These are phyloP conservation scores for Plectrocnemia conspersa DNA, from an alignment of 1,140 invertebrate species.

Conservation along the genomic window DNA sequence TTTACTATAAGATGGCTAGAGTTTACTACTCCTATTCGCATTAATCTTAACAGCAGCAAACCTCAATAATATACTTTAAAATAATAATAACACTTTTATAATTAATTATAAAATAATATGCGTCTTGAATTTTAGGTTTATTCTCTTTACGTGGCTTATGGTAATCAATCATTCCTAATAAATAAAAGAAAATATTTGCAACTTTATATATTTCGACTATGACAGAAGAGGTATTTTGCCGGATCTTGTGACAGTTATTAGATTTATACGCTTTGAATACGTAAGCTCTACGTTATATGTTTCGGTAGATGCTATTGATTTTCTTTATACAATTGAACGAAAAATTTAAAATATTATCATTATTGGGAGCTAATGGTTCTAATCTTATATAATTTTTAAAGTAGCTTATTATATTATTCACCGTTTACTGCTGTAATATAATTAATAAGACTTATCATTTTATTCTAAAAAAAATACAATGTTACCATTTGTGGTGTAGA, in stretches of 20 bases:
- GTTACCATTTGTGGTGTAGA: too few species aligned
- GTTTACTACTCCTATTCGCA: too few species aligned
- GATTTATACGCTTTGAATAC: slow-evolving; percentile 6
- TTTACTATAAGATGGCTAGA: too few species aligned
- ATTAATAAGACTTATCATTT: too few species aligned
- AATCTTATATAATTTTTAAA: not conserved
- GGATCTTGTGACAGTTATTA: slow-evolving; percentile 16
- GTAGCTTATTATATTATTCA: not conserved
- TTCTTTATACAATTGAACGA: not conserved
- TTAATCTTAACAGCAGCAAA: too few species aligned
- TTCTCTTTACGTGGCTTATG: slow-evolving; percentile 1
- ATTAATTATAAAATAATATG: not conserved
- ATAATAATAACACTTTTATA: not conserved
- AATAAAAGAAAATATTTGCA: slow-evolving; percentile 14
- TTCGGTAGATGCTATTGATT: not conserved
- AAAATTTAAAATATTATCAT: not conserved
- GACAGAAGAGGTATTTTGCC: slow-evolving; percentile 12
- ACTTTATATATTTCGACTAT: slow-evolving; percentile 12
- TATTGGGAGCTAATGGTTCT: not conserved
- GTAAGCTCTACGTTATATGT: not conserved
- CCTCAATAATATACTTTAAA: too few species aligned
- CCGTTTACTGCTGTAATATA: not conserved
- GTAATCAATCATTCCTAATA: slow-evolving; percentile 19
- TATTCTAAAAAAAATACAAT: too few species aligned
- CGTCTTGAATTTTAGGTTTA: not conserved